Evolutionary conservation across 2,797 vertebrate genomes (phyloP), one percentile per base, ranked within the genome.

Genomic region (Semotilus atromaculatus): DNA sequence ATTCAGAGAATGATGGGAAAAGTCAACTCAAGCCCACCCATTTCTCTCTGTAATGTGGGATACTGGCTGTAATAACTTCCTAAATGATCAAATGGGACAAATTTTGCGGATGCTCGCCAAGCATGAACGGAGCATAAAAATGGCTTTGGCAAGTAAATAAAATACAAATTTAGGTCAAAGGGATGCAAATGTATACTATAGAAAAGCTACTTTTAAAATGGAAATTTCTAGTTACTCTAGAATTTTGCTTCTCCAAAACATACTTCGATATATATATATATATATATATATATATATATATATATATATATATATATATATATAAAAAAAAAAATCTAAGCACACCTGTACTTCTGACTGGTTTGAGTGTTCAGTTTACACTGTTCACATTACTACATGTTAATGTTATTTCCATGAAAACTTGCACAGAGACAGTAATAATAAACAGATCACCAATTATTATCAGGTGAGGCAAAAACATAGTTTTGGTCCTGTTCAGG

Each of bases 1-100:
- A 8, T 74, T 51, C 40, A 38, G 31, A 38, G 31, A 18, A 80
- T 51, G 70, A 82, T 71, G 21, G 26, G 55, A 48, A 73, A 60
- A 60, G 38, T 73, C 58, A 45, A 60, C 19, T 3, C 36, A 31
- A 81, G 51, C 36, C 26, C 7, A 43, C 67, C 58, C 14, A 66
- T 38, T 75, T 38, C 23, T 38, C 21, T 64, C 58, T 36, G 34
- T 62, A 38, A 74, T 26, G 31, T 8, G 43, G 18, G 13, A 29
- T 34, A 14, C 0, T 4, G 4, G 31, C 6, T 55, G 19, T 53
- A 23, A 74, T 5, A 36, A 74, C 31, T 53, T 36, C 23, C 19
- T 74, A 23, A 53, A 75, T 75, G 29, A 3, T 36, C 11, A 55
- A 34, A 11, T 31, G 19, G 8, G 4, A 21, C 43, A 48, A 31